These are phyloP conservation scores for Prunella himalayana DNA, from an alignment of 2,113 vertebrate genomes.

Conservation along the genomic window DNA sequence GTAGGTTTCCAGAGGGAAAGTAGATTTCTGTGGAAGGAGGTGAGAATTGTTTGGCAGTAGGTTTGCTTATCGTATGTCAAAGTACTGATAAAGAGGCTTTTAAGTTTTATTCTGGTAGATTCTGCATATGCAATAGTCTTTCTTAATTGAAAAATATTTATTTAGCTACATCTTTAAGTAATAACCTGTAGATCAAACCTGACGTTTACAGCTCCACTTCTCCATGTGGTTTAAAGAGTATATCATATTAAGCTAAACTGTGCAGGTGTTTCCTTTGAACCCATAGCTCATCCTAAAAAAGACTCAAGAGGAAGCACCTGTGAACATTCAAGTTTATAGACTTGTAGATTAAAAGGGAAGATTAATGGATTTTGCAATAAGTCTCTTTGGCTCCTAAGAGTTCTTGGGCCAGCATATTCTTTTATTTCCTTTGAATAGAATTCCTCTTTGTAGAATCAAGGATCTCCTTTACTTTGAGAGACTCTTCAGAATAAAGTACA, in stretches of 20 bases:
- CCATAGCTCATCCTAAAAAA: constrained; percentile 36
- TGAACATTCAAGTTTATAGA: not conserved
- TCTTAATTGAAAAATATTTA: not conserved
- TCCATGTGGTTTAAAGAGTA: not conserved
- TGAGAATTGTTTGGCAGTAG: not conserved
- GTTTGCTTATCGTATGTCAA: not conserved
- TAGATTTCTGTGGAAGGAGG: not conserved
- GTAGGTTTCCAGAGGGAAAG: not conserved
- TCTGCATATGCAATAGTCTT: not conserved
- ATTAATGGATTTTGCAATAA: not conserved
- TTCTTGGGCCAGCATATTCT: not conserved
- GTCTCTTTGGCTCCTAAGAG: not conserved
- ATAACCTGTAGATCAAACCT: not conserved
- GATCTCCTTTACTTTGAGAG: not conserved
- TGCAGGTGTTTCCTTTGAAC: constrained; percentile 62
- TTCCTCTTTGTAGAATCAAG: not conserved
- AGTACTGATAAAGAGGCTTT: not conserved
- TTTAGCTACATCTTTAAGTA: not conserved
- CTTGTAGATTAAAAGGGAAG: not conserved
- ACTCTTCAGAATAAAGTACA: not conserved
- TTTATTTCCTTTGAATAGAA: not conserved
- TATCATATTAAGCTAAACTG: not conserved
- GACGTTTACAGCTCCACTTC: not conserved
- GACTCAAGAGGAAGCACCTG: constrained; percentile 48
- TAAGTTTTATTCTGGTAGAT: not conserved